These are phyloP conservation scores for Pocillopora verrucosa DNA, from an alignment of 64 coral and sea anemone species.

Conservation along the genomic window DNA sequence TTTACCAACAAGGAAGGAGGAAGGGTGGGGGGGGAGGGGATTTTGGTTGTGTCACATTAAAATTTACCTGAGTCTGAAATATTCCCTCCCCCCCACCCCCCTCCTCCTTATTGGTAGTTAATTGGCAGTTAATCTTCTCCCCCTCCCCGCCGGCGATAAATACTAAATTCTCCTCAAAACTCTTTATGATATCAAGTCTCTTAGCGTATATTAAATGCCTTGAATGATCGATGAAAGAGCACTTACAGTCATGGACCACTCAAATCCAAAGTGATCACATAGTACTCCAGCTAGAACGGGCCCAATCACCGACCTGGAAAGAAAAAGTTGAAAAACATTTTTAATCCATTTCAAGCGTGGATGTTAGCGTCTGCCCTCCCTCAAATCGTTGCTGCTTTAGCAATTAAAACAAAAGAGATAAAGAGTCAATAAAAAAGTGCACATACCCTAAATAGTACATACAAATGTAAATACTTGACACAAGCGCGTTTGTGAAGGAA, in stretches of 20 bases:
- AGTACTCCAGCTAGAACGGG: not conserved
- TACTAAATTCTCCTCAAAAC: too few relatives aligned
- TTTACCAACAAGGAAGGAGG: too few relatives aligned
- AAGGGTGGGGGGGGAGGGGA: too few relatives aligned
- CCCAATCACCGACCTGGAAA: not conserved
- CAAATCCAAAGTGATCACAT: not conserved
- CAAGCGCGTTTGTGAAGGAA: conserved; percentile 8
- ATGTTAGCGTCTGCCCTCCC: not conserved
- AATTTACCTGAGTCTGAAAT: too few relatives aligned
- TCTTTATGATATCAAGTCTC: too few relatives aligned
- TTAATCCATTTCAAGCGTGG: not conserved
- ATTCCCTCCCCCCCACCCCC: too few relatives aligned
- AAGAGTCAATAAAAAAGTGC: not conserved
- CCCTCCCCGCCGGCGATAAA: too few relatives aligned
- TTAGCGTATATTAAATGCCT: not conserved
- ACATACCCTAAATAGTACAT: conserved; percentile 16
- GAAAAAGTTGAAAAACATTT: not conserved
- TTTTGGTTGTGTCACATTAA: too few relatives aligned
- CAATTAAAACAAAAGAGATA: not conserved
- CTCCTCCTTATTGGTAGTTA: too few relatives aligned
- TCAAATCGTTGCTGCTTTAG: not conserved
- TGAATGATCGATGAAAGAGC: not conserved
- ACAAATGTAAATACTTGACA: conserved; percentile 5
- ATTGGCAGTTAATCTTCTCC: too few relatives aligned
- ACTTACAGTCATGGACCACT: not conserved